Evolutionary conservation across 2,113 vertebrate genomes (phyloP), one percentile per base, ranked within the genome.

Genomic region (Lycocorax pyrrhopterus): DNA sequence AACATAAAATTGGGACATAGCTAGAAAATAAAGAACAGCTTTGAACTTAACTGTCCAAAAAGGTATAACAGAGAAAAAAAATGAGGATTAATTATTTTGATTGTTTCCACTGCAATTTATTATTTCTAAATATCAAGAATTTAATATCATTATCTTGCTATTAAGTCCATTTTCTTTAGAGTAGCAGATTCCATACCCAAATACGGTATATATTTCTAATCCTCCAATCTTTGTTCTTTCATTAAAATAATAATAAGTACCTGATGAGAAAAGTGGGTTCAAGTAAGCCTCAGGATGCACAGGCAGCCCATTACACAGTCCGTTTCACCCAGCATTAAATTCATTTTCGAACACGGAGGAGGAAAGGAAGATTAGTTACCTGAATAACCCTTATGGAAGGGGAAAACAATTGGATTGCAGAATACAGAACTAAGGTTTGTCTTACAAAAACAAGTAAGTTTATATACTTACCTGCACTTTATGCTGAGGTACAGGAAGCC

Each of bases 61-160:
- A 68, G 6, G 5, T 13, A 1, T 8, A 26, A 22, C 5, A 55
- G 46, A 64, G 8, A 10, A 4, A 16, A 69, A 78, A 75, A 58
- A 59, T 0, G 0, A 17, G 12, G 8, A 55, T 49, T 39, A 68
- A 37, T 52, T 33, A 52, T 63, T 74, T 58, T 11, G 1, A 18
- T 41, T 49, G 5, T 33, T 66, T 69, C 29, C 15, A 52, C 12
- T 60, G 19, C 46, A 77, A 60, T 77, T 76, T 1, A 69, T 25
- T 71, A 63, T 47, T 69, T 87, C 37, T 49, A 77, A 77, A 47
- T 39, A 82, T 12, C 29, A 72, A 58, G 2, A 29, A 32, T 39
- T 73, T 60, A 74, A 26, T 47, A 74, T 7, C 12, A 33, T 72
- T 79, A 83, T 13, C 33, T 72, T 68, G 23, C 49, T 55, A 43